Conservation (phyloP, 1,140 invertebrate genomes). For the Apis dorsata region DNA sequence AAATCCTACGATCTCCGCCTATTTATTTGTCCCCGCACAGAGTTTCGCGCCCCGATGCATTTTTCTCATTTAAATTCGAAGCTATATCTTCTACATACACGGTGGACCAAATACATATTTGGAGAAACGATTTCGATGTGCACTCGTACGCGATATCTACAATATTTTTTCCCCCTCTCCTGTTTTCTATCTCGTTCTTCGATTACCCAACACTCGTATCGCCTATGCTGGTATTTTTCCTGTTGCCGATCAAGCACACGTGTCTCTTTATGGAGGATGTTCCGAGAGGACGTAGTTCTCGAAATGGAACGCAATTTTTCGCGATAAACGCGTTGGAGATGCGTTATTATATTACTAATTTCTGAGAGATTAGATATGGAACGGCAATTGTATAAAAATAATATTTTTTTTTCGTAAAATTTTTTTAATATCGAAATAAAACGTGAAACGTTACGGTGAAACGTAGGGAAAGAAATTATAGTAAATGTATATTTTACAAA, state of each 20-base stretch:
- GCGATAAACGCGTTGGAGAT: neutral
- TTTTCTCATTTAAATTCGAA: constrained; percentile 4
- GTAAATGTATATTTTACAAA: no score
- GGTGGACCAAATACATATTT: neutral
- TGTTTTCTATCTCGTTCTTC: constrained; percentile 4
- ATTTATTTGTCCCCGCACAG: neutral
- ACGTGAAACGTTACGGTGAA: no score
- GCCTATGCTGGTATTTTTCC: neutral
- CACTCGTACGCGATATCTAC: neutral
- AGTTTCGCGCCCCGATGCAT: neutral
- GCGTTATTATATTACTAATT: neutral
- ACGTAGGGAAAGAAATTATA: no score
- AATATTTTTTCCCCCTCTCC: neutral
- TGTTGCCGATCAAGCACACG: neutral
- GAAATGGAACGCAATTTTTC: neutral
- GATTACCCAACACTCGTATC: constrained; percentile 1
- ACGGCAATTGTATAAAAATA: no score
- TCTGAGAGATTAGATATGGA: no score
- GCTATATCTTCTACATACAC: neutral
- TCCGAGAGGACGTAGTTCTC: neutral
- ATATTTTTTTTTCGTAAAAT: no score
- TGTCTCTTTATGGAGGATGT: neutral
- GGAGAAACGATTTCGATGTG: neutral
- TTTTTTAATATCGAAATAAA: no score
- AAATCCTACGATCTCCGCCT: neutral